Conservation (phyloP, 2,113 vertebrate species). For the Vulpes vulpes region DNA sequence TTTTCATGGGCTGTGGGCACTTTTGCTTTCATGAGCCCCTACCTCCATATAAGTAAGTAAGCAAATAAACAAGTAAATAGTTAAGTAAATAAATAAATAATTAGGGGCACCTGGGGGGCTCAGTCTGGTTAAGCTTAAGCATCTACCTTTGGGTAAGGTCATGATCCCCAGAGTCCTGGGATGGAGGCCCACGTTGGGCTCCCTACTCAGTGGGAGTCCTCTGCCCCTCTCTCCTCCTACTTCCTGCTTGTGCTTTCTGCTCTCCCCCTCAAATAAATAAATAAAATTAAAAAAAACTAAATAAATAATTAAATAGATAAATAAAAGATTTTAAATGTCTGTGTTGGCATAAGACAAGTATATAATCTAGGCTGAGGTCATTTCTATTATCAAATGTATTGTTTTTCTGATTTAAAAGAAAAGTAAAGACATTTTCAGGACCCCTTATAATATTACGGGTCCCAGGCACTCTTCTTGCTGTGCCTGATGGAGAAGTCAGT, state of each 20-base stretch:
- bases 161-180: too few relatives aligned
- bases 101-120: too few relatives aligned
- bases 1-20: not conserved
- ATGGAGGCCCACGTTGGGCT: too few relatives aligned
- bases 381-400: not conserved
- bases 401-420: not conserved
- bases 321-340: not conserved
- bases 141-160: too few relatives aligned
- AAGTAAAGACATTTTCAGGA: not conserved
- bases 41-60: not conserved
- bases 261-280: too few relatives aligned
- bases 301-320: not conserved
- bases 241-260: too few relatives aligned
- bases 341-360: not conserved
- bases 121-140: too few relatives aligned
- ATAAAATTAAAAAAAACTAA: too few relatives aligned
- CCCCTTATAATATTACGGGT: not conserved
- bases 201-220: too few relatives aligned
- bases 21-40: not conserved
- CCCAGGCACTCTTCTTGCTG: not conserved
- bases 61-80: not conserved
- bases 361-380: not conserved
- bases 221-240: too few relatives aligned
- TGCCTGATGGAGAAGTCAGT: accelerated
- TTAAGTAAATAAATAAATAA: not conserved